Conservation (phyloP, 2,797 vertebrate genomes). For the Typhlichthys eigenmanni region DNA sequence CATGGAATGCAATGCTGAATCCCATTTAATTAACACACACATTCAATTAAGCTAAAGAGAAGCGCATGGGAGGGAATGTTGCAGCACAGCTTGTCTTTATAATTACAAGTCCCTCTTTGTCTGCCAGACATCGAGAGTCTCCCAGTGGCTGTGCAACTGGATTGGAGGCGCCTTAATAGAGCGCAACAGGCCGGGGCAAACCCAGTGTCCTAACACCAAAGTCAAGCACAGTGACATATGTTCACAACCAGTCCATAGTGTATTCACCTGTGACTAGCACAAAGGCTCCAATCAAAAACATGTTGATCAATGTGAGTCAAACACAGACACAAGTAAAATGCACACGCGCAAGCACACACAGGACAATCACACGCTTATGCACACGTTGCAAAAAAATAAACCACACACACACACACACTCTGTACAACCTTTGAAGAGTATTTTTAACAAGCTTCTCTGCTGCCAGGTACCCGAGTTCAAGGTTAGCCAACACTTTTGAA, state of each 20-base stretch:
- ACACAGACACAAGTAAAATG: not conserved
- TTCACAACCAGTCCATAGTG: too few relatives aligned
- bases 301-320: not conserved
- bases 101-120: slow-evolving; percentile 73
- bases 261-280: too few relatives aligned
- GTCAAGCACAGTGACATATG: not conserved
- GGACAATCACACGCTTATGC: not conserved
- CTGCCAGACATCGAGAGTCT: slow-evolving; percentile 56
- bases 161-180: slow-evolving; percentile 49
- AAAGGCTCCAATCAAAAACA: too few relatives aligned
- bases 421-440: not conserved
- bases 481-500: not conserved
- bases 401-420: slow-evolving; percentile 2
- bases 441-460: not conserved
- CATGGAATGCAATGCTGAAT: slow-evolving; percentile 48
- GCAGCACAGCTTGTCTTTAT: slow-evolving; percentile 70
- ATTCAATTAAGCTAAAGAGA: slow-evolving; percentile 67
- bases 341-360: not conserved
- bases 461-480: not conserved
- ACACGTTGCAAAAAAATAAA: not conserved
- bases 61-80: slow-evolving; percentile 48
- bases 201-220: slow-evolving; percentile 5
- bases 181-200: slow-evolving; percentile 30
- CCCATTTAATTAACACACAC: slow-evolving; percentile 71
- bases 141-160: slow-evolving; percentile 55